Evolutionary conservation across 2,113 vertebrate genomes (phyloP), one percentile per base, ranked within the genome.

Genomic region (Silurus meridionalis): DNA sequence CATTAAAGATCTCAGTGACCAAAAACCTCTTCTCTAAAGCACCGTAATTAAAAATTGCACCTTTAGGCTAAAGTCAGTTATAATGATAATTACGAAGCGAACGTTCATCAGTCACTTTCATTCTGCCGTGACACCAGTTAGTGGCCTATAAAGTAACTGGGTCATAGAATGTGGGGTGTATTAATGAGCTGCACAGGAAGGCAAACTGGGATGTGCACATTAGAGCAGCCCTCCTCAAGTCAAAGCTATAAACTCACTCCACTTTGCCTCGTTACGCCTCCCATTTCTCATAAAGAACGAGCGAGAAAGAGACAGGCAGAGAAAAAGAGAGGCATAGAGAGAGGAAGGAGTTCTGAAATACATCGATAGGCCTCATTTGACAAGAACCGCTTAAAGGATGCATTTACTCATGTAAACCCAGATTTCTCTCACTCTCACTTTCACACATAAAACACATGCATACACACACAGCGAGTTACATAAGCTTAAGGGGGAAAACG

Each of bases 341-440:
- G 66, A 86, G 60, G 5, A 50, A 78, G 72, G 77, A 77, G 53
- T 57, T 80, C 57, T 63, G 50, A 86, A 87, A 86, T 75, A 60
- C 82, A 74, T 28, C 8, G 88, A 67, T 80, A 87, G 86, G 88
- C 86, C 85, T 87, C 88, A 89, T 89, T 89, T 87, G 83, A 89
- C 80, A 52, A 72, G 46, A 87, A 87, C 25, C 79, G 88, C 88
- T 87, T 69, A 86, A 84, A 87, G 88, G 83, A 83, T 82, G 75
- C 83, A 87, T 83, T 66, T 89, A 85, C 86, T 85, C 80, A 75
- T 87, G 80, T 52, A 83, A 82, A n/a, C 79, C 80, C 46, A 86
- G 66, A 87, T 63, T 52, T 67, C 77, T 85, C 28, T 69, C 85
- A 25, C 82, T 80, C 83, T 86, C 82, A 25, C 78, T 83, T 83